Evolutionary conservation across 2,797 vertebrate genomes (phyloP), one percentile per base, ranked within the genome.

Genomic region (Lophius americanus): DNA sequence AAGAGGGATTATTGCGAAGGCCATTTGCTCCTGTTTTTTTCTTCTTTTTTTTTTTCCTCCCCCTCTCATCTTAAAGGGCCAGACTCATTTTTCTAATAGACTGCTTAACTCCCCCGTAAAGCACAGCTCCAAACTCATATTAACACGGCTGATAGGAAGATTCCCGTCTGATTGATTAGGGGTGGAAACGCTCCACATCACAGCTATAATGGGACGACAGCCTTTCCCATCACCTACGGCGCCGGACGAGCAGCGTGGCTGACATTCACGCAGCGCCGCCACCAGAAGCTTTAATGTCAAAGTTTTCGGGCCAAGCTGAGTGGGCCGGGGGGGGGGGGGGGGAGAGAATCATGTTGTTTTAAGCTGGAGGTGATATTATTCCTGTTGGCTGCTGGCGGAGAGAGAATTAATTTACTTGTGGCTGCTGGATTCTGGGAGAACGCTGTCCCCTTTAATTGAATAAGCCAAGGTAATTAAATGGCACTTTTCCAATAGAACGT

Each of bases 391-490:
- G 73, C 83, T 88, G 82, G 91, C 87, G 84, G 85, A 92, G 89
- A 89, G 90, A 83, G 88, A 93, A 95, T 95, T 96, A 93, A 96
- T 97, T 96, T 96, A 92, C 95, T 95, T 91, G 95, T 94, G 94
- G 95, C 95, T 94, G 92, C 92, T 91, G 91, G 95, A 95, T 95
- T 94, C 94, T 89, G 93, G 92, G 82, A 77, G 78, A 95, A 95
- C 92, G 94, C 94, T 95, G 94, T 96, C 95, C 93, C 73, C 95
- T 97, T 23, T 98, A 98, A 98, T 99, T 98, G 96, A 98, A 98
- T 96, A 96, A 97, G 95, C 94, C 95, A 94, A 97, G 97, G 97
- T 98, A 99, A 98, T 99, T 98, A 98, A 98, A 98, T 99, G 95
- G 96, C 96, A 96, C 95, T 97, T 98, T 96, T 98, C 96, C 96